Evolutionary conservation across 2,113 vertebrate genomes (phyloP), one percentile per base, ranked within the genome.

Genomic region (Scolopax mira): DNA sequence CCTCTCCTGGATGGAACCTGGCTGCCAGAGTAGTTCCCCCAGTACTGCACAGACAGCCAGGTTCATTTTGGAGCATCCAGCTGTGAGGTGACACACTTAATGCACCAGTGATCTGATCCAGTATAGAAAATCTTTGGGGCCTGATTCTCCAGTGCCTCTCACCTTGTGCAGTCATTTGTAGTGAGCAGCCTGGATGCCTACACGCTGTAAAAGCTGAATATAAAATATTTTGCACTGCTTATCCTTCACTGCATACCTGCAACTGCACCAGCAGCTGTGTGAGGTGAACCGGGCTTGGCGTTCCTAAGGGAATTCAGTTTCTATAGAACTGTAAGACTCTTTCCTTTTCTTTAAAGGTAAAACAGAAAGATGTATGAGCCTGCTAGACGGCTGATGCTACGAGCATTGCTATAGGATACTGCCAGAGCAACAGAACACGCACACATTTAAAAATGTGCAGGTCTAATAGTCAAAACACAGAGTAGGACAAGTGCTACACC

Each of bases 1-100:
- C 61, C 69, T 62, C 72, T 93, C 84, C 77, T 93, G 88, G 82
- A 79, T 74, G 85, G 83, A 94, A n/a, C 57, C 77, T 89, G 90
- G 72, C 83, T 96, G 89, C 85, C 55, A 57, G 61, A 90, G 85
- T 37, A 79, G 83, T 69, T 94, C 83, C 77, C 77, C 84, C 79
- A 74, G 79, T 14, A 86, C 88, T 86, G 4, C 52, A 52, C 51
- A 90, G 85, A 74, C 12, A 97, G 93, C 77, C 24, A 15, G 79
- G 92, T 93, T 96, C 90, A 90, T 95, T 96, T 95, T 94, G 96
- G 94, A 95, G 92, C 90, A 94, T 79, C 96, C 95, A 96, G 93
- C 92, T 97, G 96, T 96, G 96, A 96, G 96, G 94, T 94, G 94
- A 95, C 94, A 95, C 95, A 96, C 94, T 93, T 95, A 93, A 96